phyloP scores from a whole-genome alignment of 2,888 invertebrate species.

The Hofmannophila pseudospretella region DNA sequence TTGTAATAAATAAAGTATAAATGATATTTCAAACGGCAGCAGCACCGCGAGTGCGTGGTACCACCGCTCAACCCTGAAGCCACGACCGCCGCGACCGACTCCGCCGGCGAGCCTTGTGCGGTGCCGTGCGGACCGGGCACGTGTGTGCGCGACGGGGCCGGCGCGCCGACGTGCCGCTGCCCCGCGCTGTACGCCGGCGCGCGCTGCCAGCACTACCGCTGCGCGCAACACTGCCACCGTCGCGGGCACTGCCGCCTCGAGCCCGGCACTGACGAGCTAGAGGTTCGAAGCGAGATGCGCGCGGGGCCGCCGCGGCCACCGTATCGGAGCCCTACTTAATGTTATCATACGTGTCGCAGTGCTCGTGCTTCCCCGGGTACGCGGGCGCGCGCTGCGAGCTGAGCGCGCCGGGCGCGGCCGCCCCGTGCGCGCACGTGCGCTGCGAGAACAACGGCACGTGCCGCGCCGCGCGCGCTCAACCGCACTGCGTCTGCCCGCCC shows the following conservation, averaged over 20 bases:
- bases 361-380: slow-evolving; percentile 82
- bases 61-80: slow-evolving; percentile 15
- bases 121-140: slow-evolving; percentile 37
- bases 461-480: slow-evolving; percentile 26
- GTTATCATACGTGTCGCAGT: too few relatives aligned
- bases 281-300: slow-evolving; percentile 14
- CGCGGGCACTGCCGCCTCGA: slow-evolving; percentile 29
- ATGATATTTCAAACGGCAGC: too few relatives aligned
- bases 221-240: slow-evolving; percentile 82
- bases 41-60: slow-evolving; percentile 31
- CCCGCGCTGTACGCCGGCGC: slow-evolving; percentile 80
- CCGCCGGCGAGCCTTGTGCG: slow-evolving; percentile 11
- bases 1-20: too few relatives aligned
- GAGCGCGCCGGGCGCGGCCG: slow-evolving; percentile 6
- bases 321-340: too few relatives aligned
- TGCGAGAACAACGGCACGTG: slow-evolving; percentile 82
- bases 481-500: slow-evolving; percentile 32
- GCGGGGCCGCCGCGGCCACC: too few relatives aligned
- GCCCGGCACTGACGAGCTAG: slow-evolving; percentile 42
- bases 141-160: slow-evolving; percentile 70
- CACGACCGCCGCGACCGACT: not conserved
- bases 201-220: slow-evolving; percentile 82
- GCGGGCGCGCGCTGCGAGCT: slow-evolving; percentile 82
- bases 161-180: slow-evolving; percentile 79
- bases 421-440: slow-evolving; percentile 69